Evolutionary conservation across 2,113 vertebrate species (phyloP).

Genomic region (Anoplopoma fimbria): DNA sequence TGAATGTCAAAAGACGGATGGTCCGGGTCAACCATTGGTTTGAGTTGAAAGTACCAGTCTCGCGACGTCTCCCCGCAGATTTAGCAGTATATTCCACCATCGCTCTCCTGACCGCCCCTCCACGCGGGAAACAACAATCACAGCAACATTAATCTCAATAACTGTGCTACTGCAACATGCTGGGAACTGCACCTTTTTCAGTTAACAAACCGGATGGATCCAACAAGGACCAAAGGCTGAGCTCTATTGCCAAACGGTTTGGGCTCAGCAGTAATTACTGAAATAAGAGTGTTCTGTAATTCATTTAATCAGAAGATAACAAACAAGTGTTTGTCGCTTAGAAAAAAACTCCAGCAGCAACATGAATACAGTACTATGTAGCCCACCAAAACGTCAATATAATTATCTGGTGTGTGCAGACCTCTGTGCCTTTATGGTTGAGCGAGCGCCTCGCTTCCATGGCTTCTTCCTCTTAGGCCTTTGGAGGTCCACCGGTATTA

Average conservation of each 20-base stretch:
- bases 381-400: not conserved
- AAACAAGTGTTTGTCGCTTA: not conserved
- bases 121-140: constrained; percentile 8
- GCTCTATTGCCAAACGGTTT: constrained; percentile 20
- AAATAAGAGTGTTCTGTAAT: constrained; percentile 15
- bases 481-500: constrained; percentile 67
- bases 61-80: not conserved
- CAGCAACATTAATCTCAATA: constrained; percentile 64
- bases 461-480: constrained; percentile 52
- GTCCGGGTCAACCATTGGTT: constrained; percentile 11
- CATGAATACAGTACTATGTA: not conserved
- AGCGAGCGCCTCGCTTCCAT: constrained; percentile 52
- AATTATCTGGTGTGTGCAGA: constrained; percentile 34
- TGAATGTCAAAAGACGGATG: not conserved
- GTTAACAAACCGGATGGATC: constrained; percentile 41
- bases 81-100: not conserved
- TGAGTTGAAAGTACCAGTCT: constrained; percentile 1
- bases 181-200: constrained; percentile 53
- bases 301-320: constrained; percentile 25
- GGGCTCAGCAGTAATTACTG: constrained; percentile 25
- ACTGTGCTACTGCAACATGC: constrained; percentile 45
- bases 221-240: constrained; percentile 8
- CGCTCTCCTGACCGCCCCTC: not conserved
- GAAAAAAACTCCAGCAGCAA: not conserved
- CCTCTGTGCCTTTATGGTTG: constrained; percentile 28